Conservation (phyloP, 92 coral and sea anemone species). For the Montipora capitata region DNA sequence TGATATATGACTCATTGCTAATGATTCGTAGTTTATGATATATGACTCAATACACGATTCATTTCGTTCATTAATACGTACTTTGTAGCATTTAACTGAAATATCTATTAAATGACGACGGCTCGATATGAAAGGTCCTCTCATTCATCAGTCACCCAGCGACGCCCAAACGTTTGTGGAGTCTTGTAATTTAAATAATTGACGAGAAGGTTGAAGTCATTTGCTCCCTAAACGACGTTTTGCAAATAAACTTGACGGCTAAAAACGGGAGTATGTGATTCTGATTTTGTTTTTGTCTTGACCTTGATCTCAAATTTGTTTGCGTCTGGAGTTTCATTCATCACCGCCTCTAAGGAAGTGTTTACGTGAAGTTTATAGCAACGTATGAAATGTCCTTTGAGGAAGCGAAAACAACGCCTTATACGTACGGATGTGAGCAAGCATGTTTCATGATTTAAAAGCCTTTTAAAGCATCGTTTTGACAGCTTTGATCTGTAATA, state of each 20-base stretch:
- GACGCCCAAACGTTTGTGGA: too few species aligned
- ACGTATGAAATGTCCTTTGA: neutral
- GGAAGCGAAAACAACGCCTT: neutral
- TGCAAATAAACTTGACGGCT: neutral
- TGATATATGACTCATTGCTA: too few species aligned
- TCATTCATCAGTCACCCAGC: too few species aligned
- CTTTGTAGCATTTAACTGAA: neutral
- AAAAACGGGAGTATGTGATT: neutral
- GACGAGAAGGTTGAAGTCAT: neutral
- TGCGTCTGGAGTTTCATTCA: neutral
- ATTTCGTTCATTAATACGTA: too few species aligned
- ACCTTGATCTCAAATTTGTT: neutral
- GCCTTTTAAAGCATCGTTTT: neutral
- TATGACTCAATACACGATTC: too few species aligned
- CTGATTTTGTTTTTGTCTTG: too few species aligned
- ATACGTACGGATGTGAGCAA: neutral
- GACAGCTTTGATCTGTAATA: neutral
- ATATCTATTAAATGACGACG: neutral
- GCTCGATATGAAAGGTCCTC: neutral
- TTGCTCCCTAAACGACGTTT: neutral
- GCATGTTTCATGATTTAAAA: neutral
- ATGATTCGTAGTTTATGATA: too few species aligned
- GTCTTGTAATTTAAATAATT: neutral
- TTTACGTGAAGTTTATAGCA: neutral
- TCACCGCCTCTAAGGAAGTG: neutral